A percentile compares a stretch with the other conserved stretches of the same genome.
Evolutionary conservation across 2,797 vertebrate genomes (phyloP).

Genomic region (Catostomus latipinnis): DNA sequence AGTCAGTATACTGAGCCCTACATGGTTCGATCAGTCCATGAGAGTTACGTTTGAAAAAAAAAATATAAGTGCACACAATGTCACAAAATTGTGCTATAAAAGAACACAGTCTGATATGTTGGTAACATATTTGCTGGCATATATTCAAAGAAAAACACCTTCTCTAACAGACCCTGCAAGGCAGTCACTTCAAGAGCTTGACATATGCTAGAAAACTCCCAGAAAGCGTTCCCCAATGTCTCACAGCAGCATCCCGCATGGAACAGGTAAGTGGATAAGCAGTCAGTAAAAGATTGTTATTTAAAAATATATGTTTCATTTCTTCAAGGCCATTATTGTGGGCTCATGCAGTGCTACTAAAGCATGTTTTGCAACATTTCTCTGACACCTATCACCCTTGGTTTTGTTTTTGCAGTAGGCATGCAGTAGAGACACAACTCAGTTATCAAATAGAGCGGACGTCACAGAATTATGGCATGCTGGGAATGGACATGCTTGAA

Average conservation of each 20-base stretch:
- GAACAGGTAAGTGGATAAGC: slow-evolving; percentile 41
- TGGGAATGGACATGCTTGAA: slow-evolving; percentile 52
- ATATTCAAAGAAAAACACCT: slow-evolving; percentile 69
- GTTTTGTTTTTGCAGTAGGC: slow-evolving; percentile 56
- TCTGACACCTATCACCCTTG: slow-evolving; percentile 42
- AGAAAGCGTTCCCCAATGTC: slow-evolving; percentile 52
- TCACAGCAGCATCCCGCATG: slow-evolving; percentile 54
- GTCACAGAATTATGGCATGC: slow-evolving; percentile 60
- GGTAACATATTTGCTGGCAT: slow-evolving; percentile 68
- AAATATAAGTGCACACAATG: slow-evolving; percentile 1
- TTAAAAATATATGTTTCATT: slow-evolving; percentile 33
- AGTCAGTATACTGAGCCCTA: slow-evolving; percentile 32
- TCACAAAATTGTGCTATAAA: slow-evolving; percentile 70
- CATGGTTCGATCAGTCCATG: slow-evolving; percentile 44
- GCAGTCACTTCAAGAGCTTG: slow-evolving; percentile 57
- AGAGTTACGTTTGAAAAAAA: slow-evolving; percentile 38
- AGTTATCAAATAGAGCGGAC: slow-evolving; percentile 52
- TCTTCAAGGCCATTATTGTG: slow-evolving; percentile 49
- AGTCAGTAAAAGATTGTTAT: slow-evolving; percentile 21
- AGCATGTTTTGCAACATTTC: slow-evolving; percentile 41
- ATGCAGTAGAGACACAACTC: slow-evolving; percentile 61
- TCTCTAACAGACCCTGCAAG: slow-evolving; percentile 55
- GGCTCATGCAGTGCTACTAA: slow-evolving; percentile 54
- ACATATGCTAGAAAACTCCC: slow-evolving; percentile 61
- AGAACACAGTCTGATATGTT: slow-evolving; percentile 77